Evolutionary conservation across 2,113 vertebrate species (phyloP), one percentile per base, ranked within the genome.

Genomic region (Acanthisitta chloris): DNA sequence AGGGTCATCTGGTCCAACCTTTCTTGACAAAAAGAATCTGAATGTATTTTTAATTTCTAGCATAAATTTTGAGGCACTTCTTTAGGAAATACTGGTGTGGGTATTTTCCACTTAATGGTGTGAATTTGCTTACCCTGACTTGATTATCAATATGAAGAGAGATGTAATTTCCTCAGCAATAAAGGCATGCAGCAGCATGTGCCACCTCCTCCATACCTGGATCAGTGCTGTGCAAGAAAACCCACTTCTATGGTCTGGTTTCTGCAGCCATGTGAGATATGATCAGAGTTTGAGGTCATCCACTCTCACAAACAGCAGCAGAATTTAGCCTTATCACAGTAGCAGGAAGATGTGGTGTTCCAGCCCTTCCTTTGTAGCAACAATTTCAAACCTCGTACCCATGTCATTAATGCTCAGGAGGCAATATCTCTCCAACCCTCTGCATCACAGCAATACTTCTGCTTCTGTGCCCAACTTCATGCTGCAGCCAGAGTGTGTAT

Each of bases 161-260:
- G 1, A 40, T 66, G 0, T 0, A 0, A 16, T 51, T 72, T 66
- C 43, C 23, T 78, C 59, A 48, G 48, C 0, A 0, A 17, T 46
- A 43, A 40, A n/a, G 20, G 51, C 5, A 1, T 64, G 31, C 48
- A 48, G 46, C 40, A 65, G n/a, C 21, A 5, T 29, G 28, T 0
- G 0, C 21, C 31, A 19, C 0, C 18, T 80, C 10, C 20, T 59
- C 28, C 15, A 2, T n/a, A 2, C 17, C 13, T 14, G 2, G 3
- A 9, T 31, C 45, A 40, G 20, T 43, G 43, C n/a, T 76, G 19
- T 40, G 40, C 11, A 26, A 59, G n/a, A 18, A 88, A 57, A 8
- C 28, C 40, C 5, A 0, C 34, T 81, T 58, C 34, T 0, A 1
- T 54, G 34, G 28, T 6, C 45, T 55, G 6, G 10, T 18, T 54